A percentile compares a stretch with the other conserved stretches of the same genome.
phyloP scores from a whole-genome alignment of 2,888 invertebrate species.

The Tupiocoris notatus region DNA sequence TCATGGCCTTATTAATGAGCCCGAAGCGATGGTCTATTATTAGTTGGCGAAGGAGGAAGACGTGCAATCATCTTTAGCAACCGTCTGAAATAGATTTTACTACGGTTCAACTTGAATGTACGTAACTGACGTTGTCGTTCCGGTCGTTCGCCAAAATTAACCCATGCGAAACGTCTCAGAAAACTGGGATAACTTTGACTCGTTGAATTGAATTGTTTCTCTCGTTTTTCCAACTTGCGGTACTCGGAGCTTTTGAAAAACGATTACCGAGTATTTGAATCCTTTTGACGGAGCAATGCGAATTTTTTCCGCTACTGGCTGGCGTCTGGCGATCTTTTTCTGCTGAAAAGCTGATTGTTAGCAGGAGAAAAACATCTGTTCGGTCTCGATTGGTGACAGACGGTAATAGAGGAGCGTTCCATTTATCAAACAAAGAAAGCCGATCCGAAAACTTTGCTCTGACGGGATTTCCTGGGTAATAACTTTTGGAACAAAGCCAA shows the following conservation, averaged over 20 bases:
- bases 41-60: neutral
- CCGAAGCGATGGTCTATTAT: neutral
- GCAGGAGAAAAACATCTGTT: neutral
- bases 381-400: neutral
- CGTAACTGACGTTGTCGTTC: no score
- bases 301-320: neutral
- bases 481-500: neutral
- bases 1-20: slow-evolving; percentile 28
- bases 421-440: neutral
- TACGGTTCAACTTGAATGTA: no score
- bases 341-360: neutral
- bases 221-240: no score
- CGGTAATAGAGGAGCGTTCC: neutral
- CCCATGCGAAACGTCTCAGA: no score
- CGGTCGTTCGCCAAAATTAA: no score
- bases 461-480: neutral
- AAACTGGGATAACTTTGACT: no score
- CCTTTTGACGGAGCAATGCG: no score
- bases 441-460: neutral
- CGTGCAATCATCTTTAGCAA: neutral
- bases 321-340: neutral
- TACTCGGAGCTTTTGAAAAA: no score
- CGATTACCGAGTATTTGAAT: no score
- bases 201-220: no score
- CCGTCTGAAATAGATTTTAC: neutral